Evolutionary conservation across 2,888 invertebrate genomes (phyloP).

Genomic region (Stenchaetothrips biformis): DNA sequence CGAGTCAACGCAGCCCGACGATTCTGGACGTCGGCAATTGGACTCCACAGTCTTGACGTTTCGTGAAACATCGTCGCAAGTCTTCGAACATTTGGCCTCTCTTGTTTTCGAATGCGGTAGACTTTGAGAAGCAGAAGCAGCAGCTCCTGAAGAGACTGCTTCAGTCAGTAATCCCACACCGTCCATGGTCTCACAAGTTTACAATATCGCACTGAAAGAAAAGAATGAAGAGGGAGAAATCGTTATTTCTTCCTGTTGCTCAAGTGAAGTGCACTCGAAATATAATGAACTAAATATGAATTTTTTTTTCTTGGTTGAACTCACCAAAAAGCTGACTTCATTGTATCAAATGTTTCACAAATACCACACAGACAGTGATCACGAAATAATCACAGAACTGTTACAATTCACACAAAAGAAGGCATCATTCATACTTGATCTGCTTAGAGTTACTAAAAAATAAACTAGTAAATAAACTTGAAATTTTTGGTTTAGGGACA

Average conservation of each 20-base stretch:
- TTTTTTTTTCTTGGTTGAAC: background rate
- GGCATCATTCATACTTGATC: no score
- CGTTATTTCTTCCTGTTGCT: background rate
- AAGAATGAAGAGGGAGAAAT: no score
- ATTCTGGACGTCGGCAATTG: background rate
- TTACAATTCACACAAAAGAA: no score
- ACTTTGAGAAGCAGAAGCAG: constrained; percentile 12
- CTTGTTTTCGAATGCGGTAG: background rate
- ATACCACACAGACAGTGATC: no score
- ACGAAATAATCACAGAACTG: no score
- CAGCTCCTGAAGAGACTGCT: background rate
- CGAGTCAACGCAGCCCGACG: background rate
- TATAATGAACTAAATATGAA: background rate
- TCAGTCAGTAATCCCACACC: background rate
- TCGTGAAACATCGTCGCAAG: background rate
- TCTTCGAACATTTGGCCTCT: constrained; percentile 10
- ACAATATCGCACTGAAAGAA: no score
- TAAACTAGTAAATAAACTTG: no score
- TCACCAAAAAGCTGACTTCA: background rate
- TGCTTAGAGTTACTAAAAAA: no score
- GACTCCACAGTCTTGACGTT: background rate
- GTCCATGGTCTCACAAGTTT: background rate
- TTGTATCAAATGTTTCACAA: background rate
- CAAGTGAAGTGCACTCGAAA: background rate
- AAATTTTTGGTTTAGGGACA: no score